These are phyloP conservation scores for Arrhamphus sclerolepis DNA, from an alignment of 2,797 vertebrate genomes.

Conservation along the genomic window DNA sequence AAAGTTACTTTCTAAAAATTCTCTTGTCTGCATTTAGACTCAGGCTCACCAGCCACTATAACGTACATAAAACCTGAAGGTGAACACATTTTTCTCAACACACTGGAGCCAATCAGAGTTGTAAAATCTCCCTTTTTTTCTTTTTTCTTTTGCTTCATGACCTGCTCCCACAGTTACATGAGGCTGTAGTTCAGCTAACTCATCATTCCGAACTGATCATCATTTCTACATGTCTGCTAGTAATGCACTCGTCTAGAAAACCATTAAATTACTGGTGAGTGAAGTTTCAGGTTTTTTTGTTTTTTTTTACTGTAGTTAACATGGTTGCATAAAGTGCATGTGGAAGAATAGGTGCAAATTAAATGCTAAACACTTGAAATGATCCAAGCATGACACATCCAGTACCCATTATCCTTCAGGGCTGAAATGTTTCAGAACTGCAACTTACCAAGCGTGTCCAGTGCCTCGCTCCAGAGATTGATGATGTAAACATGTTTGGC, in stretches of 20 bases:
- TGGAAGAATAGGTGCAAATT: no score
- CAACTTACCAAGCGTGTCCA: neutral
- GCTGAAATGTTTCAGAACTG: neutral
- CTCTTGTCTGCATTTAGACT: conserved; percentile 17
- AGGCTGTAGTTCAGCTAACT: no score
- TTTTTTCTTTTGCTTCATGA: neutral
- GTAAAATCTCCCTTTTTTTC: no score
- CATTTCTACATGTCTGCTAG: no score
- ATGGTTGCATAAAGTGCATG: no score
- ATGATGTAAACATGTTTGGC: neutral
- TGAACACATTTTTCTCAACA: neutral
- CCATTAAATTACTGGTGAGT: no score
- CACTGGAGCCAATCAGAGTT: neutral
- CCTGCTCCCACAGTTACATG: neutral
- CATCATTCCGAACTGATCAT: no score
- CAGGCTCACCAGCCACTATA: neutral
- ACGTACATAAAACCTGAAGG: neutral
- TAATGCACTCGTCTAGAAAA: no score
- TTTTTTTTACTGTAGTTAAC: no score
- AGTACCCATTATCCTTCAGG: neutral
- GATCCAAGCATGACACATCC: neutral
- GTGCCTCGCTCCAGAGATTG: no score
- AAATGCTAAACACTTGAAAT: neutral
- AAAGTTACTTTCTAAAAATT: conserved; percentile 14
- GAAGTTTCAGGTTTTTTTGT: no score